These are phyloP conservation scores for Steinernema hermaphroditum DNA, from an alignment of 2,888 invertebrate species.

Conservation along the genomic window DNA sequence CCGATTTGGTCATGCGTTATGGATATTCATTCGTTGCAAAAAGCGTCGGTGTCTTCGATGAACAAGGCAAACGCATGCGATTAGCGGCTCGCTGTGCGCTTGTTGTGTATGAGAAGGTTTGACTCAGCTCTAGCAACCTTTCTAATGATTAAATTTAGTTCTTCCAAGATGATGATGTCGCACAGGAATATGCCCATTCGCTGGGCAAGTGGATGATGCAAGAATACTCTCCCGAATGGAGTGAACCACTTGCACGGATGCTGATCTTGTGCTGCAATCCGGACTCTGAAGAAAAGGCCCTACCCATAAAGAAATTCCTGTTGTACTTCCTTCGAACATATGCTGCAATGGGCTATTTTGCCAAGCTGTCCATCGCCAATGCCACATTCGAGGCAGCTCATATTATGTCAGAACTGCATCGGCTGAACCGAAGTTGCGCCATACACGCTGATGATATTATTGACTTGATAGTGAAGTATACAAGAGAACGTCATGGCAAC, in stretches of 20 bases:
- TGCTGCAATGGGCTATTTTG: too few species aligned
- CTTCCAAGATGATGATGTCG: too few species aligned
- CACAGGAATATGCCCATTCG: too few species aligned
- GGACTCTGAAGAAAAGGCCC: not conserved
- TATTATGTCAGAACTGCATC: not conserved
- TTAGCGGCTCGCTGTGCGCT: too few species aligned
- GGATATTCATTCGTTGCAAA: not conserved
- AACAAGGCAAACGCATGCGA: too few species aligned
- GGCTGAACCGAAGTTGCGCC: not conserved
- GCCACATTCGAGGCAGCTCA: not conserved
- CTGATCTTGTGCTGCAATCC: not conserved
- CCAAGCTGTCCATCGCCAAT: too few species aligned
- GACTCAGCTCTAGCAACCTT: too few species aligned
- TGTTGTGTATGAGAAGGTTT: too few species aligned
- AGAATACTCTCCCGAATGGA: not conserved
- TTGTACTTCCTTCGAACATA: too few species aligned
- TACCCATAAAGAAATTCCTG: too few species aligned
- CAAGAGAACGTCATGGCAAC: not conserved
- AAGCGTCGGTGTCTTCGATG: not conserved
- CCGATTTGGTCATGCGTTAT: not conserved
- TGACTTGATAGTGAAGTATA: not conserved
- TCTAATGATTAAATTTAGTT: too few species aligned
- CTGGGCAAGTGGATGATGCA: not conserved
- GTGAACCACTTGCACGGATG: not conserved
- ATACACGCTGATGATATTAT: not conserved